phyloP scores from a whole-genome alignment of 1,140 invertebrate genomes.

The Micrasema longulum region DNA sequence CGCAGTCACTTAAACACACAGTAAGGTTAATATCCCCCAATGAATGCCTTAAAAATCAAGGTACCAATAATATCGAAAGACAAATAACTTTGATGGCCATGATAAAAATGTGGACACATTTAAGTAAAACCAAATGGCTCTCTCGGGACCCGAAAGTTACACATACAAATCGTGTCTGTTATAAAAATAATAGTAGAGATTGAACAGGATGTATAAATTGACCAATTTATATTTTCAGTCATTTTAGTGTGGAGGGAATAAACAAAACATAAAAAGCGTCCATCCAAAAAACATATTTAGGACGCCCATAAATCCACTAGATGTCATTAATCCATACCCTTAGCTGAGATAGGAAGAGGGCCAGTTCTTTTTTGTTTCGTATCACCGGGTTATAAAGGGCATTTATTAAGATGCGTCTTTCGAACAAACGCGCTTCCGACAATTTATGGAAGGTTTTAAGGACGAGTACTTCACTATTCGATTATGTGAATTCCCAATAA shows the following conservation, averaged over 20 bases:
- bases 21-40: constrained; percentile 7
- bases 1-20: neutral
- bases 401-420: constrained; percentile 52
- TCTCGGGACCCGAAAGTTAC: constrained; percentile 15
- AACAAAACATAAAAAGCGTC: constrained; percentile 52
- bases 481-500: constrained; percentile 43
- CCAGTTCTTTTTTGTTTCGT: constrained; percentile 46
- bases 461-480: constrained; percentile 44
- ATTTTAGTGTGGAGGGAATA: constrained; percentile 44
- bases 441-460: constrained; percentile 54
- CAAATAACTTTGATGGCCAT: constrained; percentile 34
- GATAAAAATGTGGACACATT: constrained; percentile 43
- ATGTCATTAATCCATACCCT: constrained; percentile 55
- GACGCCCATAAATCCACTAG: constrained; percentile 53
- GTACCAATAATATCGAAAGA: constrained; percentile 13
- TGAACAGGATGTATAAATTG: constrained; percentile 51
- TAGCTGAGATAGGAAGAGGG: constrained; percentile 32
- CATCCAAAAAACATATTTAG: constrained; percentile 55
- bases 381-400: constrained; percentile 38
- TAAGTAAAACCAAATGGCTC: constrained; percentile 39
- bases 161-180: constrained; percentile 46
- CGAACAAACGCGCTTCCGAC: constrained; percentile 50
- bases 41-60: neutral
- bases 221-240: constrained; percentile 51
- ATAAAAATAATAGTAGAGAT: constrained; percentile 50